Evolutionary conservation across 2,113 vertebrate species (phyloP).

Genomic region (Hemicordylus capensis): DNA sequence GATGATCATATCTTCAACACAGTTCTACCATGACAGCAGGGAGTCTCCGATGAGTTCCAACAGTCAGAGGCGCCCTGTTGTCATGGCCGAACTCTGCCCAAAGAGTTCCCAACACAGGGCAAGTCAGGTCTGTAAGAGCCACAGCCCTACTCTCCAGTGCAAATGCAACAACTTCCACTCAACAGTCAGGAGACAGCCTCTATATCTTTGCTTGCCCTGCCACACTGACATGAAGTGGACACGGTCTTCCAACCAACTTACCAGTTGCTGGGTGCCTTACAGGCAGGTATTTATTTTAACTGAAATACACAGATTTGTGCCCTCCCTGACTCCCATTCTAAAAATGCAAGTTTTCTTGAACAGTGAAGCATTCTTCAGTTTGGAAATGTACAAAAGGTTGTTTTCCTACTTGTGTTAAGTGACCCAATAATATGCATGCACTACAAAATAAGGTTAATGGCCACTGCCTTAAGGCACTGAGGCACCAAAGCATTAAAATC

Average conservation of each 20-base stretch:
- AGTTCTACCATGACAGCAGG: too few relatives aligned
- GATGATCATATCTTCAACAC: too few relatives aligned
- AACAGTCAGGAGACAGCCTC: background rate
- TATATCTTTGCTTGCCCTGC: background rate
- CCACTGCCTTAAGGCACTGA: background rate
- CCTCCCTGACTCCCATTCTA: background rate
- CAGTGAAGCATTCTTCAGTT: background rate
- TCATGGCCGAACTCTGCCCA: too few relatives aligned
- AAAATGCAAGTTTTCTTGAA: background rate
- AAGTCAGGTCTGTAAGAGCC: too few relatives aligned
- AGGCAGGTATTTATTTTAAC: background rate
- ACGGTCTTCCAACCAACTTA: background rate
- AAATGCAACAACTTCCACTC: background rate
- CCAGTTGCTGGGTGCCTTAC: background rate
- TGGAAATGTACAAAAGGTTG: background rate
- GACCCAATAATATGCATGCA: background rate
- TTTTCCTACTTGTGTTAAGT: background rate
- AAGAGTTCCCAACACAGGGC: too few relatives aligned
- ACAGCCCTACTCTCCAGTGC: too few relatives aligned
- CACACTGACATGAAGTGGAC: background rate
- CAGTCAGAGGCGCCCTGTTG: too few relatives aligned
- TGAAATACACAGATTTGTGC: background rate
- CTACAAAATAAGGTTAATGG: background rate
- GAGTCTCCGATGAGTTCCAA: too few relatives aligned
- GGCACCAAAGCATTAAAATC: background rate